Evolutionary conservation across 2,797 vertebrate species (phyloP), one percentile per base, ranked within the genome.

Genomic region (Coregonus sp.): DNA sequence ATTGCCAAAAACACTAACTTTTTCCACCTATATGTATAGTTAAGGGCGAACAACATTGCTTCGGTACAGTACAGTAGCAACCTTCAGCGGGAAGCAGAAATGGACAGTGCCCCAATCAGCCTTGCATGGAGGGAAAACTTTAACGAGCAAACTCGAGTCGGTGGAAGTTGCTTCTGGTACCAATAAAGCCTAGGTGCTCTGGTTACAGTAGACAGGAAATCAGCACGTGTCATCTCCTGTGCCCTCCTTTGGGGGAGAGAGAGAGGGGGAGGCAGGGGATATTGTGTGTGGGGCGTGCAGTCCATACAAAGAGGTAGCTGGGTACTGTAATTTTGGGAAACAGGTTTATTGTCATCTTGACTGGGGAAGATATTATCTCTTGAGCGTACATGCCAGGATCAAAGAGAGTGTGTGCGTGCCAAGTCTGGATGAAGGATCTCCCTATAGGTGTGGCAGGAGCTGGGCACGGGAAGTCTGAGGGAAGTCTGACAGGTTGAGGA

Each of bases 351-450:
- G 47, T 84, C 70, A 29, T 75, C 72, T 72, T 37, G 29, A 72
- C 75, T 69, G 54, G 35, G 63, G 72, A 68, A 73, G 77, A 81
- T 82, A 67, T 75, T 81, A 83, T 82, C 80, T 66, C 29, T 63
- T 63, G 65, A 73, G 40, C 74, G 65, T 51, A 77, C 50, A 52
- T 73, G 69, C 18, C 68, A 63, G 68, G 52, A 78, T 74, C 56
- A 70, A 72, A 75, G 67, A 75, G 70, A 20, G 37, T 61, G 54
- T 67, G 63, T 67, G 78, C 69, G 65, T 74, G 59, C 74, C 70
- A 75, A 76, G 74, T 31, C 70, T 59, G 20, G 52, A 72, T 73
- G 35, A 33, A 66, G 5, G 56, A 76, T 76, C 14, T 50, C 14
- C n/a, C 15, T 18, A 71, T 81, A 54, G 50, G 70, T 76, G 59